A percentile compares a stretch with the other conserved stretches of the same genome.
Conservation (phyloP, 2,797 vertebrate species). For the Aeoliscus strigatus region DNA sequence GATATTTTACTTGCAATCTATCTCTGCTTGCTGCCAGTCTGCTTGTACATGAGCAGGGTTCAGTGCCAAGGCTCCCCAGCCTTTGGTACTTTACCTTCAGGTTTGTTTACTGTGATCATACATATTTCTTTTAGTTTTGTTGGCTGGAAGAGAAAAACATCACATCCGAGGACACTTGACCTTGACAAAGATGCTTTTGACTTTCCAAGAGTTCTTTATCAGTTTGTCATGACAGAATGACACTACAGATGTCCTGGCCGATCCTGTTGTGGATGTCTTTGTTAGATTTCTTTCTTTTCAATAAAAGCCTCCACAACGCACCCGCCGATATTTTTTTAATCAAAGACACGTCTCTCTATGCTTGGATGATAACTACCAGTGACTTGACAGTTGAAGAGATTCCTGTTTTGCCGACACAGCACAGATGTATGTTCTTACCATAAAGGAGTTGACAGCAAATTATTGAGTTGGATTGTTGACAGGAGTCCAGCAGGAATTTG, state of each 20-base stretch:
- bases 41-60: constrained; percentile 23
- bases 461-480: constrained; percentile 38
- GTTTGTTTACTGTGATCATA: too few species aligned
- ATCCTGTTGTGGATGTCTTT: constrained; percentile 43
- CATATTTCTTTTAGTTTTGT: too few species aligned
- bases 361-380: constrained; percentile 54
- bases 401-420: constrained; percentile 13
- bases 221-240: constrained; percentile 29
- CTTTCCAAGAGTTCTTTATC: constrained; percentile 12
- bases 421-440: constrained; percentile 35
- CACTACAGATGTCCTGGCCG: constrained; percentile 25
- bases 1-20: constrained; percentile 11
- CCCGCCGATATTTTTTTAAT: constrained; percentile 63
- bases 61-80: constrained; percentile 40
- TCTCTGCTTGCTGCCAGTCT: constrained; percentile 10
- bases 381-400: constrained; percentile 56
- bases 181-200: too few species aligned
- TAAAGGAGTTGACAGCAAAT: constrained; percentile 40
- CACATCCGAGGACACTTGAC: too few species aligned
- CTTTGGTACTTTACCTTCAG: constrained; percentile 28
- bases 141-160: too few species aligned
- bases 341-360: constrained; percentile 50
- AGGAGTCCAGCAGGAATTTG: constrained; percentile 41
- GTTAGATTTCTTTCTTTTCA: constrained; percentile 54
- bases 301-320: constrained; percentile 51